phyloP scores from a whole-genome alignment of 2,113 vertebrate species.

The Casuarius casuarius region DNA sequence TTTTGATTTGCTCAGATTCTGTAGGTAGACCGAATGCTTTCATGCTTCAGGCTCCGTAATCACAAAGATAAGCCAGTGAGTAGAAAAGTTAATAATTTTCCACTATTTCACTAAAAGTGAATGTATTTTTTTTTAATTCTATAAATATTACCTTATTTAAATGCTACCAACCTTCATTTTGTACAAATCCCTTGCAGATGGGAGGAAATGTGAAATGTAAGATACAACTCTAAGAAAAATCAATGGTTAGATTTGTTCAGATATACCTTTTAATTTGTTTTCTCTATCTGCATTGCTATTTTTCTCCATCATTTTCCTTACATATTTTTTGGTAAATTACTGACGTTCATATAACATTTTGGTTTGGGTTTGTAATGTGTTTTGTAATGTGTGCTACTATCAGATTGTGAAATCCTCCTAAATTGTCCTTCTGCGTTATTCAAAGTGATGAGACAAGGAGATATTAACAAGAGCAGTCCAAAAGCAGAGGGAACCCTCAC shows the following conservation, averaged over 20 bases:
- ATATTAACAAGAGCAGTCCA: not conserved
- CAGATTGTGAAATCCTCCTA: not conserved
- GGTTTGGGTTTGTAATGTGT: not conserved
- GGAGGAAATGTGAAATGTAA: not conserved
- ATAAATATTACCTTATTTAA: not conserved
- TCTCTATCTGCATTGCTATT: not conserved
- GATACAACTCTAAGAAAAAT: not conserved
- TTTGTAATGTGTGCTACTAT: not conserved
- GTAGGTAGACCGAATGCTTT: not conserved
- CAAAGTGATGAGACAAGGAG: not conserved
- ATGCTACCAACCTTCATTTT: not conserved
- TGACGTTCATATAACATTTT: not conserved
- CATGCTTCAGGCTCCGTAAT: not conserved
- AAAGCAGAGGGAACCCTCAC: not conserved
- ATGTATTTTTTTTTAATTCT: not conserved
- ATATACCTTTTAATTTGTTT: not conserved
- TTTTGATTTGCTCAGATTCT: not conserved
- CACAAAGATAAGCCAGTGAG: not conserved
- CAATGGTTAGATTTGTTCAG: not conserved
- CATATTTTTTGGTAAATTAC: not conserved
- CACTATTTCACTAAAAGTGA: not conserved
- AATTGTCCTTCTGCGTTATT: not conserved
- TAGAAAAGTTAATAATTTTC: not conserved
- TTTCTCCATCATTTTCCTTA: not conserved
- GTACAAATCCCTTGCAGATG: not conserved